Base-by-base conservation (phyloP, 2,888 invertebrate species). In the Dicyrtoma fusca region DNA sequence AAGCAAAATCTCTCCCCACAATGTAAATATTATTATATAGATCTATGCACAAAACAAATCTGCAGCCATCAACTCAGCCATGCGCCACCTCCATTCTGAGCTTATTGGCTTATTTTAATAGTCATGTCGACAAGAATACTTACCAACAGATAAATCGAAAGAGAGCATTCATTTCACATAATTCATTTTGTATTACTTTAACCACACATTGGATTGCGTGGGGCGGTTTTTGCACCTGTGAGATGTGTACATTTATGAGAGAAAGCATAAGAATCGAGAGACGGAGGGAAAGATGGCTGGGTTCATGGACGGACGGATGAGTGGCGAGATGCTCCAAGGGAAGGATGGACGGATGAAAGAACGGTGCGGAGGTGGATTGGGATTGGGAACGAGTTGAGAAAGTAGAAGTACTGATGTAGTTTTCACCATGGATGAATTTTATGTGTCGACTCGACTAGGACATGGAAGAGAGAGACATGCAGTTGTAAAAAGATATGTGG, bases 401-500 rank as follows among this genome's bases (percentile, higher is more conserved):
- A 34, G 8, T 34, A 34, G 8, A 34, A 34, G 34, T 34, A 34
- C 34, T 34, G 34, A 34, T 34, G 34, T 34, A 34, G 34, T 34
- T 34, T 34, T 34, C 34, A 34, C 34, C 34, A 34, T 34, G 34
- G 34, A 34, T 34, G 34, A 34, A 34, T 34, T 34, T 34, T 49
- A 17, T 49, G n/a, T 49, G 49, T 11, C 5, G 14, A 17, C 17
- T 17, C 3, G 5, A n/a, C 49, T 49, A 13, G 49, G 49, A 49
- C n/a, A 49, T 49, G 49, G 49, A 49, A 49, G n/a, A 49, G 49
- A 49, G 14, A 49, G n/a, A 14, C 49, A 11, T 49, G 49, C 42
- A 61, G 61, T 42, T 61, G 61, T 61, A 57, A 57, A 57, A 57
- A 25, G 57, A 57, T 23, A 57, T 57, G 57, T 57, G 25, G 13